phyloP scores from a whole-genome alignment of 2,888 invertebrate species.

The Electrophaes corylata region DNA sequence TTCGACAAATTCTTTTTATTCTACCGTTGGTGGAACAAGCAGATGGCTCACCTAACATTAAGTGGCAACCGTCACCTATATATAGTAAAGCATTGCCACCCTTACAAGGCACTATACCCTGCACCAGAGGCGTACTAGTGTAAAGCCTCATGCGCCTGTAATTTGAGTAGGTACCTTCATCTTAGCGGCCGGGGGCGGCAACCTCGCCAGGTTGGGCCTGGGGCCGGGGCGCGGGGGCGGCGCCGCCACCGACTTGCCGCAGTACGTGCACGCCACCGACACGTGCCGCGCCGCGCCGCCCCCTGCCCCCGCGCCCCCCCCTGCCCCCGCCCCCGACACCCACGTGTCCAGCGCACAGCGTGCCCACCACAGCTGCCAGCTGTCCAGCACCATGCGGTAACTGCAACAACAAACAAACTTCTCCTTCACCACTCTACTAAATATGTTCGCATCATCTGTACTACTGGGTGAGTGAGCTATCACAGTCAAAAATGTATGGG shows the following conservation, averaged over 20 bases:
- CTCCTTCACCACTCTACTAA: no score
- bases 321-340: conserved; percentile 88
- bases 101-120: no score
- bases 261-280: conserved; percentile 95
- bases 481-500: no score
- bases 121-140: no score
- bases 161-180: conserved; percentile 83
- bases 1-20: no score
- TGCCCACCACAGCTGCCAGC: conserved; percentile 96
- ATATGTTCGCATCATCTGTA: no score
- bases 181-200: conserved; percentile 88
- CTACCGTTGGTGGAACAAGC: no score
- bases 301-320: conserved; percentile 74
- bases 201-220: conserved; percentile 83
- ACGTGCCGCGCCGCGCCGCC: conserved; percentile 57
- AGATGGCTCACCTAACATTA: no score
- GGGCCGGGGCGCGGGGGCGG: conserved; percentile 82
- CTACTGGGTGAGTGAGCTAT: no score
- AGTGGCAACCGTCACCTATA: no score
- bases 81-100: no score
- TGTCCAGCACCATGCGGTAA: conserved; percentile 93
- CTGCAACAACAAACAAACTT: conserved; percentile 75
- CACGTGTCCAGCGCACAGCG: conserved; percentile 95
- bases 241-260: conserved; percentile 95
- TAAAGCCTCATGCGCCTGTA: no score